Conservation (phyloP, 2,113 vertebrate genomes). For the Nanorana parkeri region DNA sequence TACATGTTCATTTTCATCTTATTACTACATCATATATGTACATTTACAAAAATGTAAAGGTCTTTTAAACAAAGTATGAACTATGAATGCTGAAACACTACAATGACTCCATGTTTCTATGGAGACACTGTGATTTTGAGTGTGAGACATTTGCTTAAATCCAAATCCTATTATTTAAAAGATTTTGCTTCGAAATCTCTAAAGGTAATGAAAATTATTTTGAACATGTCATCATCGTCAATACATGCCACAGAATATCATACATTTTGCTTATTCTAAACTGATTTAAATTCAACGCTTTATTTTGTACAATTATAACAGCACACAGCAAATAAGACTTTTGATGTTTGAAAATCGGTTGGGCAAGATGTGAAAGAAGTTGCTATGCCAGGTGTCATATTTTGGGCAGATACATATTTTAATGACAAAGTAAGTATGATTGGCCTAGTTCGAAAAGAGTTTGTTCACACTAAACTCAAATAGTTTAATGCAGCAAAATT, state of each 20-base stretch:
- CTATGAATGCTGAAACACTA: too few relatives aligned
- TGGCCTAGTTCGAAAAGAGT: too few relatives aligned
- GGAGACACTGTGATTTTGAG: not conserved
- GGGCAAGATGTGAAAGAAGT: too few relatives aligned
- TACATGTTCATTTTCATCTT: too few relatives aligned
- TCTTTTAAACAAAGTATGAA: too few relatives aligned
- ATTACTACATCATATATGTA: too few relatives aligned
- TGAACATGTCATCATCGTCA: not conserved
- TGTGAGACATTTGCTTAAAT: conserved; percentile 1
- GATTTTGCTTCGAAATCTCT: not conserved
- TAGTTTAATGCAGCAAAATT: too few relatives aligned
- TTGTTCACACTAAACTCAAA: too few relatives aligned
- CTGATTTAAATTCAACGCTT: not conserved
- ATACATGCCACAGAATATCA: not conserved
- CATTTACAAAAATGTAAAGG: too few relatives aligned
- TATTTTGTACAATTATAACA: not conserved
- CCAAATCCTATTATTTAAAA: not conserved
- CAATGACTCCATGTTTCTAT: conserved; percentile 17
- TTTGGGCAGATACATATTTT: too few relatives aligned
- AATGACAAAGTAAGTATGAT: too few relatives aligned
- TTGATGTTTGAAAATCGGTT: not conserved
- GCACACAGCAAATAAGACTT: not conserved
- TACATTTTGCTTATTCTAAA: not conserved
- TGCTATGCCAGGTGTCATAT: too few relatives aligned
- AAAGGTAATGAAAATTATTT: not conserved